Conservation (phyloP, 37 sponge, comb jelly and placozoan species). For the Chondrosia reniformis region DNA sequence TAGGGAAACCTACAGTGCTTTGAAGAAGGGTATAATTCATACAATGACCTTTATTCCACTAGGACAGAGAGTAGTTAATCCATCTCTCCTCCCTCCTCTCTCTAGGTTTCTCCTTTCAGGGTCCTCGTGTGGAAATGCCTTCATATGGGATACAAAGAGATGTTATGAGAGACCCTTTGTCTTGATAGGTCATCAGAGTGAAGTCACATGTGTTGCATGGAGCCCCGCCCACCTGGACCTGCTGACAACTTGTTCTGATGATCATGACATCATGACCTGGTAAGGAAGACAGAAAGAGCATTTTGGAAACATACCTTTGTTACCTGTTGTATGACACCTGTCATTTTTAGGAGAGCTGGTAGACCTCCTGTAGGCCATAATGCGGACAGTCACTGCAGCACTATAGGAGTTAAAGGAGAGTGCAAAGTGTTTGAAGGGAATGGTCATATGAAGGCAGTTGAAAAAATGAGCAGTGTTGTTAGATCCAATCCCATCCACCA, state of each 20-base stretch:
- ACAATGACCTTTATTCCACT: too few species aligned
- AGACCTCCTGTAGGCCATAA: too few species aligned
- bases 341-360: too few species aligned
- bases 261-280: neutral
- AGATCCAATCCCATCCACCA: too few species aligned
- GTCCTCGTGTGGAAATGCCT: slow-evolving; percentile 42
- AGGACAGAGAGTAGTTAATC: too few species aligned
- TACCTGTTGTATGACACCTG: too few species aligned
- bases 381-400: too few species aligned
- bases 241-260: neutral
- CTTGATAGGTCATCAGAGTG: slow-evolving; percentile 44
- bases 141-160: slow-evolving; percentile 66
- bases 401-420: neutral
- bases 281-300: too few species aligned
- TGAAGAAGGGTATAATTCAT: too few species aligned
- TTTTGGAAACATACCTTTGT: too few species aligned
- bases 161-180: slow-evolving; percentile 28
- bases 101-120: slow-evolving; percentile 65
- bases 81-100: neutral
- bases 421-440: neutral
- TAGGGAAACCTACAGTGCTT: too few species aligned
- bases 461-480: too few species aligned
- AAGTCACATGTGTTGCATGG: slow-evolving; percentile 80
- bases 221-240: slow-evolving; percentile 46
- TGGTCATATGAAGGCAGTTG: neutral